A percentile compares a stretch with the other conserved stretches of the same genome.
These are phyloP conservation scores for Abramis brama DNA, from an alignment of 2,113 vertebrate species.

Conservation along the genomic window DNA sequence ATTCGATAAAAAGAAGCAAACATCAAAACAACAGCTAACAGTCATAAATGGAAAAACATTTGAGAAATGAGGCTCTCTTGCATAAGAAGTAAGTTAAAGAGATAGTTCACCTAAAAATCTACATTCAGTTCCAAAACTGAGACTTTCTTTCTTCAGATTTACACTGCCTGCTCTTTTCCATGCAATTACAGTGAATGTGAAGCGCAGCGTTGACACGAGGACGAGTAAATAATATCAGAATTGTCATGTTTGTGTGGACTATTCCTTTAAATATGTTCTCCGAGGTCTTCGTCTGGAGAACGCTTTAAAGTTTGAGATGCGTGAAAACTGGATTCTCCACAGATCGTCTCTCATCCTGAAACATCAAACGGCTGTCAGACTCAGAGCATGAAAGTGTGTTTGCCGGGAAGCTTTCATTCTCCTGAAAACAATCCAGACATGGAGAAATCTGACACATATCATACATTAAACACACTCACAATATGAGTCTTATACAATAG, in stretches of 20 bases:
- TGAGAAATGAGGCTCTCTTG: neutral
- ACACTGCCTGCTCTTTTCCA: neutral
- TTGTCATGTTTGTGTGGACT: neutral
- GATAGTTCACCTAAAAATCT: neutral
- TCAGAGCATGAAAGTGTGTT: constrained; percentile 58
- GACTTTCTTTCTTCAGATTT: neutral
- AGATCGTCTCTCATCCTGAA: constrained; percentile 52
- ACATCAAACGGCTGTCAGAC: constrained; percentile 75
- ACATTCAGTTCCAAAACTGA: neutral
- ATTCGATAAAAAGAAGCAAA: neutral
- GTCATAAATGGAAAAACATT: neutral
- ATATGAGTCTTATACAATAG: neutral
- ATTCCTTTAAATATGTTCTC: neutral
- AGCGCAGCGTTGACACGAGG: neutral
- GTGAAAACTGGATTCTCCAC: constrained; percentile 49
- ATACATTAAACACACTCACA: neutral
- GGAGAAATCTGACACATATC: neutral
- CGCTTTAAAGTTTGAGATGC: constrained; percentile 35
- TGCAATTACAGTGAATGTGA: neutral
- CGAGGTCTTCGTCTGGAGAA: neutral
- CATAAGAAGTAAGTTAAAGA: neutral
- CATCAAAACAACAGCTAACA: constrained; percentile 15
- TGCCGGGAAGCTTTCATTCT: constrained; percentile 61
- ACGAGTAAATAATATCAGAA: neutral
- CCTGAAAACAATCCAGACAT: constrained; percentile 50